phyloP scores from a whole-genome alignment of 2,113 vertebrate genomes.

The Triplophysa tibetana region DNA sequence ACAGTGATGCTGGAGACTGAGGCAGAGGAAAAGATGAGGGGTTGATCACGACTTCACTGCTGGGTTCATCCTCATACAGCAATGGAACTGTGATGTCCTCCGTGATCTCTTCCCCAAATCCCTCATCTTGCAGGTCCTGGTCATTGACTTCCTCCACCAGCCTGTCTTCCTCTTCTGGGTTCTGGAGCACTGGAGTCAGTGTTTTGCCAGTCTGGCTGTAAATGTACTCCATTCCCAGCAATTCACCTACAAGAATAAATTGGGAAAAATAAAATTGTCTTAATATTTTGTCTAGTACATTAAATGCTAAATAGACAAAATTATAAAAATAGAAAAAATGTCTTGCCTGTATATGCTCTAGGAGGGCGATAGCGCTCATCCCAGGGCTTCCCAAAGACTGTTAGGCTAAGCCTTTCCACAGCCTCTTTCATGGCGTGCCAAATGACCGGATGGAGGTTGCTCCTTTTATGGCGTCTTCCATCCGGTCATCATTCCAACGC shows the following conservation, averaged over 20 bases:
- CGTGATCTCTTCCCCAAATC: neutral
- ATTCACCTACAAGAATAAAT: too few relatives aligned
- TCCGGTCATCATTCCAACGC: constrained; percentile 30
- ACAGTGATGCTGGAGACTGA: neutral
- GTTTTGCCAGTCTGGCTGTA: too few relatives aligned
- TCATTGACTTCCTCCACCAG: constrained; percentile 7
- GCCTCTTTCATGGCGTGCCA: constrained; percentile 29
- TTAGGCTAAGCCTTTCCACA: constrained; percentile 26
- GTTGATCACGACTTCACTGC: neutral
- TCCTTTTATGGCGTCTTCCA: constrained; percentile 12
- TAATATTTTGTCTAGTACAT: too few relatives aligned
- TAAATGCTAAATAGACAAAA: too few relatives aligned
- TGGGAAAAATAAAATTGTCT: too few relatives aligned
- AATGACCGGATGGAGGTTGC: neutral
- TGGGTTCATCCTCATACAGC: constrained; percentile 13
- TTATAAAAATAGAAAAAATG: too few relatives aligned
- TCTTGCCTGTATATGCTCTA: constrained; percentile 31
- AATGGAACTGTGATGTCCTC: constrained; percentile 34
- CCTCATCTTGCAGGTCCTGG: constrained; percentile 3
- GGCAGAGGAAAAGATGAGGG: neutral
- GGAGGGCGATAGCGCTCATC: constrained; percentile 1
- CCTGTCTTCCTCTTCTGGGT: too few relatives aligned
- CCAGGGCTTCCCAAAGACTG: constrained; percentile 3
- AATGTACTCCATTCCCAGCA: too few relatives aligned
- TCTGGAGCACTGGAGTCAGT: too few relatives aligned